Base-by-base conservation (phyloP, 2,113 vertebrate species). In the Hyla sarda region DNA sequence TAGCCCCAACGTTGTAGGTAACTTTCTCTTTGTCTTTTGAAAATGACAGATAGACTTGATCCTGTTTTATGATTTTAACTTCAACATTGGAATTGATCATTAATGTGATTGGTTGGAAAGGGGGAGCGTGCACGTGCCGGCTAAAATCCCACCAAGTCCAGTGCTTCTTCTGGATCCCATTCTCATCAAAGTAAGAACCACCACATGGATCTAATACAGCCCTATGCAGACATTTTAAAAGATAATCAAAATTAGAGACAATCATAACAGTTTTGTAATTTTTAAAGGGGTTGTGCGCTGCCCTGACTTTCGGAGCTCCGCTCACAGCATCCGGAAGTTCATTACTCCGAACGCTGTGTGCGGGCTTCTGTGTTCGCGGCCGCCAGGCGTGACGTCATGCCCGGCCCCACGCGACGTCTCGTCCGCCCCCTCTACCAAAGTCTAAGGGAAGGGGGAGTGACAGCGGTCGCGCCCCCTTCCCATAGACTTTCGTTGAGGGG, bases 71-170 rank as follows among this genome's bases (percentile, higher is more conserved):
- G n/a, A 93, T 69, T 52, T 89, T 90, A n/a, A 93, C 48, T 79
- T 76, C 88, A 72, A 91, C 14, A 12, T 92, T 54, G 10, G 13
- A 0, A 25, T 94, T 95, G 54, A 92, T 72, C 56, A 89, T 88
- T 58, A 89, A 16, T 62, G 52, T 58, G 89, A 94, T 82, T 25
- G 88, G 73, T 85, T 89, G 88, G 81, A 91, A 52, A 0, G 93
- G 92, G 82, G 91, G 90, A 0, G 88, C 88, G 0, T 91, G 92
- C 17, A 90, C 9, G 0, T 93, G 91, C 5, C 83, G 0, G 23
- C 28, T 78, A n/a, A 89, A 86, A 58, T 93, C 82, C 88, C 89
- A 89, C 90, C 93, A 92, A 41, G 88, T 91, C 92, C 91, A 92
- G 13, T 0, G 14, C 84, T 91, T 94, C 86, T 90, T 90, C 13